phyloP scores from a whole-genome alignment of 2,113 vertebrate genomes.

The Rhynchopsitta pachyrhyncha region DNA sequence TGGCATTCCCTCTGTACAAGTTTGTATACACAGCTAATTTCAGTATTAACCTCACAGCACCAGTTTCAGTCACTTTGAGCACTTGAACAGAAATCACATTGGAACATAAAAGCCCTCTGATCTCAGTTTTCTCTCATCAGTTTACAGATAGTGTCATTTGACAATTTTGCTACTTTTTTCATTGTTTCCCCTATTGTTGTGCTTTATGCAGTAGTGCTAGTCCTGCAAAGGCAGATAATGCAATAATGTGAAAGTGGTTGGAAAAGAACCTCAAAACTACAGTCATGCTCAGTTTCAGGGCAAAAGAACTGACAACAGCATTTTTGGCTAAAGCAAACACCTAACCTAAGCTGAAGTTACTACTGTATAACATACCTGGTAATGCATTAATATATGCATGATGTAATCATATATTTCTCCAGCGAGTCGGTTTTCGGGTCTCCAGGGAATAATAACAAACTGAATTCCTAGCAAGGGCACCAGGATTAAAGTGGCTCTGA shows the following conservation, averaged over 20 bases:
- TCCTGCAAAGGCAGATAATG: neutral
- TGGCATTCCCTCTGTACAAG: neutral
- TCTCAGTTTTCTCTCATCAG: neutral
- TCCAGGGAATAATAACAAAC: constrained; percentile 96
- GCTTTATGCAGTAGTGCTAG: neutral
- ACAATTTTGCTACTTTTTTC: neutral
- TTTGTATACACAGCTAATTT: neutral
- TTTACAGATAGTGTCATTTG: neutral
- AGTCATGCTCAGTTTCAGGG: neutral
- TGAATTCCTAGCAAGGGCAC: constrained; percentile 95
- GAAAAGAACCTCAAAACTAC: neutral
- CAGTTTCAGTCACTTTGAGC: neutral
- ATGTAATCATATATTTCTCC: constrained; percentile 94
- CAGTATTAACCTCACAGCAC: neutral
- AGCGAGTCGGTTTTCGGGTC: constrained; percentile 88
- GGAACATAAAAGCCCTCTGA: neutral
- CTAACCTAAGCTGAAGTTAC: neutral
- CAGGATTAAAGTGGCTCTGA: constrained; percentile 92
- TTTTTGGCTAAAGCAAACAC: neutral
- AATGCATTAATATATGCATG: constrained; percentile 97
- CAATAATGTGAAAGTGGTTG: neutral
- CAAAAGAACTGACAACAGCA: neutral
- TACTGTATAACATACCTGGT: constrained; percentile 83
- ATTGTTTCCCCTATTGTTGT: neutral
- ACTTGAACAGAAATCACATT: neutral